phyloP scores from a whole-genome alignment of 2,113 vertebrate genomes.

The Tachycineta bicolor region DNA sequence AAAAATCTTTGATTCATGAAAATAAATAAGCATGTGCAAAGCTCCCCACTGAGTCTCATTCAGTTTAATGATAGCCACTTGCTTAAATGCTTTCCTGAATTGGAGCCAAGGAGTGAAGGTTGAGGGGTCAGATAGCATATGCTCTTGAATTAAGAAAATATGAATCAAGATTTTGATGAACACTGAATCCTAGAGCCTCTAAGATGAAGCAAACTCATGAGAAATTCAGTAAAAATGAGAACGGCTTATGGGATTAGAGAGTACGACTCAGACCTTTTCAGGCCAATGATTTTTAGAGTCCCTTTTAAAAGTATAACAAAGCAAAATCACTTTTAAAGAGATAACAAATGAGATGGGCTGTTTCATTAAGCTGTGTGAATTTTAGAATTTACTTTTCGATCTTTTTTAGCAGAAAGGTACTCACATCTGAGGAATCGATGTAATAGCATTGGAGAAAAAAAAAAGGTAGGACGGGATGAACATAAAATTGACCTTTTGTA shows the following conservation, averaged over 20 bases:
- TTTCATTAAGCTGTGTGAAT: background rate
- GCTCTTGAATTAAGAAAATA: constrained; percentile 34
- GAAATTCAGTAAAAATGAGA: constrained; percentile 7
- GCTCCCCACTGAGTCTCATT: background rate
- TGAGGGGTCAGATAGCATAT: constrained; percentile 27
- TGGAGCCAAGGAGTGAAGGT: constrained; percentile 28
- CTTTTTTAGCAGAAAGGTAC: background rate
- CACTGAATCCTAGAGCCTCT: background rate
- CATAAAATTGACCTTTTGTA: background rate
- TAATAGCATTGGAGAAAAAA: background rate
- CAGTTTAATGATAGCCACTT: constrained; percentile 46
- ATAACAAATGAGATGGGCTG: background rate
- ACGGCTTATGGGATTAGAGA: background rate
- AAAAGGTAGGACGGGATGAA: background rate
- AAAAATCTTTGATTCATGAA: constrained; percentile 20
- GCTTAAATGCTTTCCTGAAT: constrained; percentile 39
- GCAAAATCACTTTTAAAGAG: background rate
- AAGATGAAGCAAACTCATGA: background rate
- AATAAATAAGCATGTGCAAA: constrained; percentile 32
- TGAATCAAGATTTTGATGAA: constrained; percentile 22
- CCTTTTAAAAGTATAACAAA: background rate
- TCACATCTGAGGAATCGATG: background rate
- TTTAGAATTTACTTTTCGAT: background rate
- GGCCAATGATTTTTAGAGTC: background rate
- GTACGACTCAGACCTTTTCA: background rate